Base-by-base conservation (phyloP, 2,888 invertebrate genomes). In the Polyommatus icarus region DNA sequence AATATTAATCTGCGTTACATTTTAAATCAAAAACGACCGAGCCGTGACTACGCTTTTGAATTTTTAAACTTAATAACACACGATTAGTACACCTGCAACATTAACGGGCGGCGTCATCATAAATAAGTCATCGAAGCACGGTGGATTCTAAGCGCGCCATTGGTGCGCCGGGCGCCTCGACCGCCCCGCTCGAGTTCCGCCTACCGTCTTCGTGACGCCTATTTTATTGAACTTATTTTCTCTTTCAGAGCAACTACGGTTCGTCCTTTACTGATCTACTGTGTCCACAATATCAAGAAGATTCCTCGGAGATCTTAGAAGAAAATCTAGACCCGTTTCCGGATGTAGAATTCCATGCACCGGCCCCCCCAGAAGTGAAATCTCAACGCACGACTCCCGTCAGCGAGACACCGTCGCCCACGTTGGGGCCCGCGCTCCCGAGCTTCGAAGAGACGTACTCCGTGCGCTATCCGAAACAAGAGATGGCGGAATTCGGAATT, bases 401-500 rank as follows among this genome's bases (percentile, higher is more conserved):
- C 79, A 94, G 94, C 83, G 93, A 90, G 82, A 89, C 92, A 61
- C 89, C 91, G 61, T 94, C 94, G 78, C 93, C 92, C 20, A 92
- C 87, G 18, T 88, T 89, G 29, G 95, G 95, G 83, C 95, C 96
- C 73, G 95, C 97, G 75, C 91, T 98, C 85, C 98, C 98, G 81
- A 97, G 97, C 92, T 98, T 98, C 93, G 97, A 98, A 94, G 98
- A 98, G 92, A 98, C 97, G 46, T 97, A 97, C 90, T 97, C 97
- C 79, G 95, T 97, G 76, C 96, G 97, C 81, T 97, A 97, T 86
- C 95, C 95, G 79, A 95, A 95, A 84, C 95, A 95, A 87, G 96
- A 95, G 88, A 94, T 96, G 87, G 93, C 94, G 71, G 95, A 95
- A 84, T 95, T 96, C 83, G 96, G 96, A 50, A 96, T 97, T 84